Percentiles rank a stretch among this genome's conserved stretches.
phyloP scores from a whole-genome alignment of 2,888 invertebrate species.

The Callimorpha dominula region DNA sequence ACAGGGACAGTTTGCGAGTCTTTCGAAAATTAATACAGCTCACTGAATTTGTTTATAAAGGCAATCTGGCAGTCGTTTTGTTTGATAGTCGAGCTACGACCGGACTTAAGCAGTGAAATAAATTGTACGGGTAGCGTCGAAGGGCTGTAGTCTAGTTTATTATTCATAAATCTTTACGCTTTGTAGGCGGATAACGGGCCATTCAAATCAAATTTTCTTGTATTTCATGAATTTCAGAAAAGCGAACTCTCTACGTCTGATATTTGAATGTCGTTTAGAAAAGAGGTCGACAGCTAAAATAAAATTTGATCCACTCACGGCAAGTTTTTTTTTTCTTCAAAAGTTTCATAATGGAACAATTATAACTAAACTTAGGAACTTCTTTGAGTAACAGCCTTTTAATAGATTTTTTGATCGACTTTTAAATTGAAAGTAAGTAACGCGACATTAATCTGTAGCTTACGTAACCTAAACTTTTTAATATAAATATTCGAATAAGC shows the following conservation, averaged over 20 bases:
- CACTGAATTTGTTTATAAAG: slow-evolving; percentile 47
- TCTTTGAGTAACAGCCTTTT: slow-evolving; percentile 1
- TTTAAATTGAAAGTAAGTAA: slow-evolving; percentile 3
- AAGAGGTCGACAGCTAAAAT: background rate
- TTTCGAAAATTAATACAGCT: slow-evolving; percentile 40
- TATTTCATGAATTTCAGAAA: slow-evolving; percentile 44
- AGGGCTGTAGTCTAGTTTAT: slow-evolving; percentile 52
- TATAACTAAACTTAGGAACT: slow-evolving; percentile 12
- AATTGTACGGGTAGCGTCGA: slow-evolving; percentile 41
- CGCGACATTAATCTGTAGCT: background rate
- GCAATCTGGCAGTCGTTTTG: slow-evolving; percentile 48
- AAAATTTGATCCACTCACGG: background rate
- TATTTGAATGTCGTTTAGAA: slow-evolving; percentile 17
- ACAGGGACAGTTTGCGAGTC: slow-evolving; percentile 42
- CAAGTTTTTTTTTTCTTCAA: slow-evolving; percentile 3
- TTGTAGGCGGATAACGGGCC: slow-evolving; percentile 47
- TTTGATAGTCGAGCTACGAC: slow-evolving; percentile 49
- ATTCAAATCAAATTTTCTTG: slow-evolving; percentile 45
- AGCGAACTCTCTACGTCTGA: slow-evolving; percentile 20
- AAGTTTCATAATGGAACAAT: slow-evolving; percentile 17
- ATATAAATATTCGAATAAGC: background rate
- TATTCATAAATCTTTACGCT: slow-evolving; percentile 55
- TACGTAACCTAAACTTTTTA: background rate
- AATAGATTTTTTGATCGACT: slow-evolving; percentile 10
- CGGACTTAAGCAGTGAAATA: slow-evolving; percentile 46